Conservation (phyloP, 2,888 invertebrate species). For the Helleia helle region DNA sequence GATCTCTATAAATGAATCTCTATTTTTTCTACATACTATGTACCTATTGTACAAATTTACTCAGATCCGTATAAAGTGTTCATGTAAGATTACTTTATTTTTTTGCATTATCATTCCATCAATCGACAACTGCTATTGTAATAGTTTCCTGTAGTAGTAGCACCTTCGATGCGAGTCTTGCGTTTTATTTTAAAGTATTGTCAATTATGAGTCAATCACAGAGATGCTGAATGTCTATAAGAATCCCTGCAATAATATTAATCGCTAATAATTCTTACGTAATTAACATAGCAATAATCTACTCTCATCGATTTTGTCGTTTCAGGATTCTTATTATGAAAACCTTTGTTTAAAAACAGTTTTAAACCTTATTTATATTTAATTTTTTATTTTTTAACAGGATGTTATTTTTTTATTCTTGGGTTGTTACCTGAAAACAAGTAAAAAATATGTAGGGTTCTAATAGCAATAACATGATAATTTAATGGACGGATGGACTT, state of each 20-base stretch:
- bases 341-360: too few species aligned
- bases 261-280: conserved; percentile 1
- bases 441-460: too few species aligned
- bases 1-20: conserved; percentile 71
- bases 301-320: not conserved
- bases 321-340: conserved; percentile 7
- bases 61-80: conserved; percentile 65
- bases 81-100: conserved; percentile 44
- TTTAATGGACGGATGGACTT: too few species aligned
- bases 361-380: too few species aligned
- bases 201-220: conserved; percentile 5
- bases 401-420: too few species aligned
- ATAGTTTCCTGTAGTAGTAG: too few species aligned
- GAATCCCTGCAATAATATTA: conserved; percentile 3
- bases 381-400: too few species aligned
- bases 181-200: conserved; percentile 1
- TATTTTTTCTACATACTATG: conserved; percentile 73
- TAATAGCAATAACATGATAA: too few species aligned
- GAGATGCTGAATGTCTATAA: not conserved
- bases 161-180: not conserved
- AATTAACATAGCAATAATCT: conserved; percentile 5
- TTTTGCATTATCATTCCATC: conserved; percentile 18
- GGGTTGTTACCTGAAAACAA: too few species aligned
- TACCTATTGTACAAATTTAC: conserved; percentile 65
- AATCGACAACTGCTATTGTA: conserved; percentile 10